Conservation (phyloP, 2,888 invertebrate genomes). For the Neoscelio sp. region DNA sequence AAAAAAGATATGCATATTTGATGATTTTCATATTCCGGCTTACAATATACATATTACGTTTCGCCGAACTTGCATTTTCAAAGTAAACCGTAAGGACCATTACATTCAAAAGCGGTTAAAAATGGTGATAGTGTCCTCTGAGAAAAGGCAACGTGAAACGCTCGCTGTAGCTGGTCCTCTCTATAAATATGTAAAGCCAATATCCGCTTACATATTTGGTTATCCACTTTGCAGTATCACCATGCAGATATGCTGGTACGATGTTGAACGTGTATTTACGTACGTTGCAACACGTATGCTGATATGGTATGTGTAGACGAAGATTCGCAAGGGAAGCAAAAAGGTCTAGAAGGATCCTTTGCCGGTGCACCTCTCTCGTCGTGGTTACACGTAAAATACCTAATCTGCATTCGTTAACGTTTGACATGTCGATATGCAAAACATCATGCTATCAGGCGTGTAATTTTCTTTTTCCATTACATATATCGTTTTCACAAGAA, state of each 20-base stretch:
- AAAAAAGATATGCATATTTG: slow-evolving; percentile 50
- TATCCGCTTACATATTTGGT: slow-evolving; percentile 77
- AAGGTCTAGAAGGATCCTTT: slow-evolving; percentile 74
- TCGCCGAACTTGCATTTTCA: slow-evolving; percentile 58
- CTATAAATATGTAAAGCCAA: slow-evolving; percentile 80
- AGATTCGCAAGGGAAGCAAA: slow-evolving; percentile 67
- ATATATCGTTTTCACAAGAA: slow-evolving; percentile 51
- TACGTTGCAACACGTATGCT: slow-evolving; percentile 60
- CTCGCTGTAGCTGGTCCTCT: slow-evolving; percentile 59
- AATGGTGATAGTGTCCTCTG: slow-evolving; percentile 63
- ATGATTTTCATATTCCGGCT: slow-evolving; percentile 47
- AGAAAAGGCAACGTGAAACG: slow-evolving; percentile 57
- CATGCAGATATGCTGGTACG: slow-evolving; percentile 71
- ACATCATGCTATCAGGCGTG: slow-evolving; percentile 59
- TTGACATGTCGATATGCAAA: slow-evolving; percentile 75
- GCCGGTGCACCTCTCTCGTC: slow-evolving; percentile 65
- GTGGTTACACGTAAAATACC: slow-evolving; percentile 76
- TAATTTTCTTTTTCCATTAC: slow-evolving; percentile 64
- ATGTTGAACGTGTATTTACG: slow-evolving; percentile 51
- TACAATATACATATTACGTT: slow-evolving; percentile 56
- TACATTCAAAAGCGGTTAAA: slow-evolving; percentile 66
- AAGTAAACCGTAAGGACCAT: slow-evolving; percentile 65
- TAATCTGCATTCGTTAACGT: slow-evolving; percentile 79
- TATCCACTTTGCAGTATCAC: slow-evolving; percentile 75
- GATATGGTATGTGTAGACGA: slow-evolving; percentile 51